phyloP scores from a whole-genome alignment of 2,113 vertebrate species.

The Scomber japonicus region DNA sequence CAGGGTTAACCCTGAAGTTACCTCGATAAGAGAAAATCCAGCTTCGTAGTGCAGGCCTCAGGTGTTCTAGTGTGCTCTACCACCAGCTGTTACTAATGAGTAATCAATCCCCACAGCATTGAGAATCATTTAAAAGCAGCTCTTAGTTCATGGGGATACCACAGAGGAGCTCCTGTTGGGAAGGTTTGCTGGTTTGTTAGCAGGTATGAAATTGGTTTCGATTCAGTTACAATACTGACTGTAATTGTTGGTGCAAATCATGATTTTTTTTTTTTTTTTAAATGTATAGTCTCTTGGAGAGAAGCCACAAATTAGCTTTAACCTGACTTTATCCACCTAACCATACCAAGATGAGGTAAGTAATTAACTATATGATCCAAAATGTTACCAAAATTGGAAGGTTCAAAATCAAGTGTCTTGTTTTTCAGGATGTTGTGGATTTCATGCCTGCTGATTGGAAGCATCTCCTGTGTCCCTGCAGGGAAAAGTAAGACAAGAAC shows the following conservation, averaged over 20 bases:
- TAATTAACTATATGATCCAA: background rate
- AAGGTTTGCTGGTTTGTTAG: background rate
- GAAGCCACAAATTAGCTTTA: too few species aligned
- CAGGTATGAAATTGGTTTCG: too few species aligned
- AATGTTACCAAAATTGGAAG: too few species aligned
- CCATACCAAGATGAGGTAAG: background rate
- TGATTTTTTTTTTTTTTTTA: too few species aligned
- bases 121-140: background rate
- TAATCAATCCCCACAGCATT: background rate
- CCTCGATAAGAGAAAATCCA: too few species aligned
- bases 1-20: too few species aligned
- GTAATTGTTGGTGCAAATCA: too few species aligned
- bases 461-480: background rate
- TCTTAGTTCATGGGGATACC: background rate
- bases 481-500: background rate
- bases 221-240: too few species aligned
- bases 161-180: background rate
- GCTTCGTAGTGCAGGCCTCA: too few species aligned
- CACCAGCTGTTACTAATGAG: background rate
- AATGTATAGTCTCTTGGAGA: too few species aligned
- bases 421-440: constrained; percentile 40
- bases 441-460: constrained; percentile 31
- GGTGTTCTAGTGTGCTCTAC: too few species aligned
- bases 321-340: background rate
- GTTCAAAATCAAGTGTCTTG: background rate